phyloP scores from a whole-genome alignment of 2,797 vertebrate species.

The Mallotus villosus region DNA sequence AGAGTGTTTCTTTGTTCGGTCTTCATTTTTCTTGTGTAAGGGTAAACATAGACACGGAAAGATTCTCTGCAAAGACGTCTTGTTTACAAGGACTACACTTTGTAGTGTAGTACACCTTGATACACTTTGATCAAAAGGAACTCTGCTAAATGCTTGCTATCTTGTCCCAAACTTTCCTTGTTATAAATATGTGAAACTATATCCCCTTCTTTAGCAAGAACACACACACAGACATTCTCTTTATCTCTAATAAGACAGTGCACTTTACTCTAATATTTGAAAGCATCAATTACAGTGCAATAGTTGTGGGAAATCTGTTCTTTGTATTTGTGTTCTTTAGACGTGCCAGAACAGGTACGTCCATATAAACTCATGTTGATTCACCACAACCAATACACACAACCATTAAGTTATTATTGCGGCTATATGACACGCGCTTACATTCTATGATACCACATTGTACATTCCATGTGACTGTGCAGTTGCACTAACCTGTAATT shows the following conservation, averaged over 20 bases:
- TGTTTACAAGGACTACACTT: not conserved
- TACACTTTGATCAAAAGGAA: not conserved
- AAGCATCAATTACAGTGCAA: not conserved
- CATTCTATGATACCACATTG: slow-evolving; percentile 26
- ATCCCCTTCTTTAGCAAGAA: not conserved
- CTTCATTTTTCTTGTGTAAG: not conserved
- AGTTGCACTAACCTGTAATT: slow-evolving; percentile 13
- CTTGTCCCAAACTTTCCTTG: too few species aligned
- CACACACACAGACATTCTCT: not conserved
- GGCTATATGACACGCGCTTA: not conserved
- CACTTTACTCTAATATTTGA: not conserved
- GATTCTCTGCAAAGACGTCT: not conserved
- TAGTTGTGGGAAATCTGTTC: not conserved
- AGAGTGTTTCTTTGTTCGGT: not conserved
- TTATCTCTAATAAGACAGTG: not conserved
- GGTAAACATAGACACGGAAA: not conserved
- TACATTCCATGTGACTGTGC: slow-evolving; percentile 15
- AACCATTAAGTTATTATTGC: not conserved
- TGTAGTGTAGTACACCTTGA: not conserved
- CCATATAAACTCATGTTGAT: not conserved
- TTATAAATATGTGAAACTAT: too few species aligned
- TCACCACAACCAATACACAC: not conserved
- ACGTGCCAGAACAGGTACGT: slow-evolving; percentile 42
- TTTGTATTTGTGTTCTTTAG: not conserved
- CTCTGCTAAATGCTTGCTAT: not conserved